These are phyloP conservation scores for Glaucomys volans DNA, from an alignment of 2,113 vertebrate genomes.

Conservation along the genomic window DNA sequence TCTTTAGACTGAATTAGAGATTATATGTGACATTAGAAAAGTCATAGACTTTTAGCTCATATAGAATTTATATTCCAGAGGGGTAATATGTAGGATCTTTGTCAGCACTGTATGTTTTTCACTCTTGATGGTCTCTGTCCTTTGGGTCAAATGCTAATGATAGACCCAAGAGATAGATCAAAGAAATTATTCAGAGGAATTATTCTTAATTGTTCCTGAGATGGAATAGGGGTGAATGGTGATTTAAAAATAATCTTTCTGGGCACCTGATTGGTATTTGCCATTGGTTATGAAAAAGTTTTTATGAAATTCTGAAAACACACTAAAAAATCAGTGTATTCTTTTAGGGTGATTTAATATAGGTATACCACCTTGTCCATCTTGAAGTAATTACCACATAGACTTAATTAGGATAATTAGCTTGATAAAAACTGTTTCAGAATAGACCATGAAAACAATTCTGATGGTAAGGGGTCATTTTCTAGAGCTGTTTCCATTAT, in stretches of 20 bases:
- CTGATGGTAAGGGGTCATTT: conserved; percentile 62
- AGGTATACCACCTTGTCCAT: conserved; percentile 24
- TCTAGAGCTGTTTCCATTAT: conserved; percentile 42
- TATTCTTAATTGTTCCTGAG: conserved; percentile 30
- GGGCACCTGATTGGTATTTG: conserved; percentile 1
- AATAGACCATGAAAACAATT: conserved; percentile 55
- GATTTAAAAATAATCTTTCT: conserved; percentile 22
- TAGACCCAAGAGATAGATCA: background rate
- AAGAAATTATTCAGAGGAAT: conserved; percentile 43
- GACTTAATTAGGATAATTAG: conserved; percentile 44
- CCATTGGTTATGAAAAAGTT: conserved; percentile 40
- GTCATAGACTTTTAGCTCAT: background rate
- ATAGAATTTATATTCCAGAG: conserved; percentile 1
- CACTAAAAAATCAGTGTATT: conserved; percentile 15
- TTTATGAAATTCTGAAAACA: conserved; percentile 11
- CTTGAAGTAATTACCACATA: background rate
- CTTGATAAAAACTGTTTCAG: conserved; percentile 41
- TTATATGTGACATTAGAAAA: conserved; percentile 36
- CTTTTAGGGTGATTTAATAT: conserved; percentile 4
- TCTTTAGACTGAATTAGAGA: conserved; percentile 4
- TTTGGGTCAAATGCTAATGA: conserved; percentile 45
- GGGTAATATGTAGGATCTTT: background rate
- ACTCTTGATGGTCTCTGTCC: conserved; percentile 29
- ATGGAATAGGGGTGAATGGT: conserved; percentile 23
- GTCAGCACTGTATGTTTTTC: conserved; percentile 9